Conservation (phyloP, 2,113 vertebrate species). For the Strix aluco region DNA sequence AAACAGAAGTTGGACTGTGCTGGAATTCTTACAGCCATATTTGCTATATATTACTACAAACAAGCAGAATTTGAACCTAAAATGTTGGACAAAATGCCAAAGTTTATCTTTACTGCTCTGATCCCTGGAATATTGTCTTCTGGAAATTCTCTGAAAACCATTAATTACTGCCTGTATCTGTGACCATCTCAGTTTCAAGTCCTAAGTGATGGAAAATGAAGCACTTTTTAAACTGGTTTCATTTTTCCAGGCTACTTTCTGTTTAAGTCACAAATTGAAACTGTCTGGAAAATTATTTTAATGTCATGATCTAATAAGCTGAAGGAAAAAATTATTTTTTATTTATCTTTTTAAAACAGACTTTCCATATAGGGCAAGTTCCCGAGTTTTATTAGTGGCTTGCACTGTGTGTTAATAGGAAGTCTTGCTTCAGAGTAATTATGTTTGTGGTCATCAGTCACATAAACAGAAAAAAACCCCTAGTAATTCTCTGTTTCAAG, state of each 20-base stretch:
- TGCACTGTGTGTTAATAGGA: background rate
- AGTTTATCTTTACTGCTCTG: background rate
- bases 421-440: background rate
- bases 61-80: background rate
- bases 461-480: background rate
- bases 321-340: background rate
- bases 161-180: background rate
- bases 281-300: background rate
- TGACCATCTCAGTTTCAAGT: background rate
- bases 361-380: background rate
- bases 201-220: background rate
- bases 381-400: background rate
- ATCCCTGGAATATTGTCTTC: background rate
- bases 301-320: background rate
- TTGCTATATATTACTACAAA: background rate
- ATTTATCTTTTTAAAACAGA: conserved; percentile 1
- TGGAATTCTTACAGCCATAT: background rate
- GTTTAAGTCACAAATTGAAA: background rate
- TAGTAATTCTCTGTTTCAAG: background rate
- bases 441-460: background rate
- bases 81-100: background rate
- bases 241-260: conserved; percentile 11
- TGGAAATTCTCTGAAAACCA: background rate
- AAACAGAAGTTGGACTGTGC: background rate
- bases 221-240: background rate